phyloP scores from a whole-genome alignment of 2,888 invertebrate species.

The Cotesia congregata region DNA sequence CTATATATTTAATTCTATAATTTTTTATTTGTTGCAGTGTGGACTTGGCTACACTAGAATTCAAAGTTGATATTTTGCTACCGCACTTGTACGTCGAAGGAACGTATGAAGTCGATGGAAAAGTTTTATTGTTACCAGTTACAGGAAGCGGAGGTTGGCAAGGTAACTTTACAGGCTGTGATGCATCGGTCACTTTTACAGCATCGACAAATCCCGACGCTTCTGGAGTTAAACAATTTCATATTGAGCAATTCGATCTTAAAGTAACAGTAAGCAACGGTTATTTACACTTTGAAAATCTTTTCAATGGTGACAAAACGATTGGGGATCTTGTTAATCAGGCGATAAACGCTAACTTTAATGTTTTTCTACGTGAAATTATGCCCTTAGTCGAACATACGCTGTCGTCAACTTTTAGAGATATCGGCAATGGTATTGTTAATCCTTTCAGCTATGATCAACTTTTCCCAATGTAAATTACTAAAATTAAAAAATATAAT shows the following conservation, averaged over 20 bases:
- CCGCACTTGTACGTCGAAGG: conserved; percentile 74
- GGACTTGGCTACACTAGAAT: conserved; percentile 72
- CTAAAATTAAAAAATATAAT: not conserved
- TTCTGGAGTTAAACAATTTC: conserved; percentile 72
- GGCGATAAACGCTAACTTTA: conserved; percentile 76
- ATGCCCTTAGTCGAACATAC: conserved; percentile 75
- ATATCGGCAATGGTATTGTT: conserved; percentile 74
- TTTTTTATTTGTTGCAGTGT: conserved; percentile 67
- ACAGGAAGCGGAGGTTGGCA: conserved; percentile 74
- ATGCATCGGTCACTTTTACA: conserved; percentile 71
- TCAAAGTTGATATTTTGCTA: conserved; percentile 72
- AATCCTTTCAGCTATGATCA: conserved; percentile 73
- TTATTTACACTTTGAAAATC: conserved; percentile 73
- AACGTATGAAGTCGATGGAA: conserved; percentile 74
- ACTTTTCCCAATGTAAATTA: conserved; percentile 70
- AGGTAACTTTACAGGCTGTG: conserved; percentile 75
- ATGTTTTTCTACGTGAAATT: conserved; percentile 73
- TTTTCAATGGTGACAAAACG: conserved; percentile 75
- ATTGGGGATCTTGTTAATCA: conserved; percentile 75
- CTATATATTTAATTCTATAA: not conserved
- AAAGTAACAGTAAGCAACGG: conserved; percentile 73
- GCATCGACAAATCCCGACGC: conserved; percentile 61
- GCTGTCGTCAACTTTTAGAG: conserved; percentile 71
- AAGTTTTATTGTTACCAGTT: conserved; percentile 74
- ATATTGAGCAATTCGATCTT: conserved; percentile 73